A percentile compares a stretch with the other conserved stretches of the same genome.
These are phyloP conservation scores for Epistrophe grossulariae DNA, from an alignment of 2,888 invertebrate species.

Conservation along the genomic window DNA sequence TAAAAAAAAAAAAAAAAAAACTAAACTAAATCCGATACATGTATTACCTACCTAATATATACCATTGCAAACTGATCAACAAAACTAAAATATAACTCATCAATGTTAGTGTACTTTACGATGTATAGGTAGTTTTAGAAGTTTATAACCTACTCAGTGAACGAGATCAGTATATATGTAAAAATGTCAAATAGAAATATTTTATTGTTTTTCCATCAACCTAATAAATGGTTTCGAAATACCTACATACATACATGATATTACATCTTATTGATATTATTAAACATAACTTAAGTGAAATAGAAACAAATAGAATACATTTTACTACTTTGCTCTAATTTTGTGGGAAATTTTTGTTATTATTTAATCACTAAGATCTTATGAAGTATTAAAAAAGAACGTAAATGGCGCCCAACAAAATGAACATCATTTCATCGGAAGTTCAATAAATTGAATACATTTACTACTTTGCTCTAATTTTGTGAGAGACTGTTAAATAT, in stretches of 20 bases:
- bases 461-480: too few relatives aligned
- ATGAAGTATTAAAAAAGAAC: too few relatives aligned
- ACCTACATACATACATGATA: not conserved
- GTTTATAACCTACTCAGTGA: not conserved
- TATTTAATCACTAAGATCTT: not conserved
- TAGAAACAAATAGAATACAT: not conserved
- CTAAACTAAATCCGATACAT: conserved; percentile 10
- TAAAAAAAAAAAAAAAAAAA: not conserved
- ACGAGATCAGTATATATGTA: conserved; percentile 23
- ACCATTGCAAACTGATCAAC: conserved; percentile 41
- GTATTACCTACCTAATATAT: conserved; percentile 5
- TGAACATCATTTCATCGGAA: not conserved
- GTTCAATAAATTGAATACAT: too few relatives aligned
- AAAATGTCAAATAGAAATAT: conserved; percentile 26
- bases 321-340: too few relatives aligned
- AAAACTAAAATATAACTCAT: conserved; percentile 42
- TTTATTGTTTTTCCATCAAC: not conserved
- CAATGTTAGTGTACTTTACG: conserved; percentile 57
- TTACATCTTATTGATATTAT: conserved; percentile 21
- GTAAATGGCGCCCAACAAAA: not conserved
- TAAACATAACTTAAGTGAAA: not conserved
- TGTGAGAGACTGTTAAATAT: not conserved
- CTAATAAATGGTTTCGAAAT: conserved; percentile 31
- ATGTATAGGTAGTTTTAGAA: conserved; percentile 57
- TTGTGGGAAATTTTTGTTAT: not conserved